Conservation (phyloP, 1,140 invertebrate species). For the Diorhabda sublineata region DNA sequence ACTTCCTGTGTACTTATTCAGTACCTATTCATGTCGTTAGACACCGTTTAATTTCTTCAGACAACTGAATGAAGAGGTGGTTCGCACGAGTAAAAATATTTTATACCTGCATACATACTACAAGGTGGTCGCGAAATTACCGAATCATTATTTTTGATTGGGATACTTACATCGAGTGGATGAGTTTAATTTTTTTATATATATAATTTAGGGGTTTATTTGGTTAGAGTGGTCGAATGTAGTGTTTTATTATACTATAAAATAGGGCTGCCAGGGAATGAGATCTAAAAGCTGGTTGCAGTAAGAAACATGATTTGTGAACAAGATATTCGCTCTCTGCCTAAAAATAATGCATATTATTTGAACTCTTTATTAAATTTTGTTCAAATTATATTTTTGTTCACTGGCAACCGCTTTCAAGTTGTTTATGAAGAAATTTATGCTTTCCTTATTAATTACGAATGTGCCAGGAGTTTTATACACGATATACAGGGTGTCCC, state of each 20-base stretch:
- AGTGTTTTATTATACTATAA: not conserved
- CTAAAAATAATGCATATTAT: too few species aligned
- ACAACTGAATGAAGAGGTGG: slow-evolving; percentile 15
- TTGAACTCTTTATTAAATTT: too few species aligned
- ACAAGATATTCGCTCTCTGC: too few species aligned
- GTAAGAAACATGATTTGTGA: too few species aligned
- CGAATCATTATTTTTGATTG: slow-evolving; percentile 10
- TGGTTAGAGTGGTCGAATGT: not conserved
- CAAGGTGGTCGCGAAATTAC: slow-evolving; percentile 6
- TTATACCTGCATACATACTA: slow-evolving; percentile 1
- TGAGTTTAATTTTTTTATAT: not conserved
- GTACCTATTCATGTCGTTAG: not conserved
- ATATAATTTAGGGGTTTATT: not conserved
- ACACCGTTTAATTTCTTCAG: slow-evolving; percentile 14
- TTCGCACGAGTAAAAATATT: slow-evolving; percentile 4
- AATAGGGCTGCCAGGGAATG: too few species aligned
- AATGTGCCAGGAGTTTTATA: too few species aligned
- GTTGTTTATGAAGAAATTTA: too few species aligned
- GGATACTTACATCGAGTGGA: slow-evolving; percentile 1
- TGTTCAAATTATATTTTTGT: too few species aligned
- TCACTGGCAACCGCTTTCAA: too few species aligned
- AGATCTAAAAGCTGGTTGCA: too few species aligned
- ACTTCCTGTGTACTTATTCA: slow-evolving; percentile 10
- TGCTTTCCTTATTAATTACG: too few species aligned
- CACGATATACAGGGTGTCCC: too few species aligned